phyloP scores from a whole-genome alignment of 2,888 invertebrate genomes.

The Dryocosmus kuriphilus region DNA sequence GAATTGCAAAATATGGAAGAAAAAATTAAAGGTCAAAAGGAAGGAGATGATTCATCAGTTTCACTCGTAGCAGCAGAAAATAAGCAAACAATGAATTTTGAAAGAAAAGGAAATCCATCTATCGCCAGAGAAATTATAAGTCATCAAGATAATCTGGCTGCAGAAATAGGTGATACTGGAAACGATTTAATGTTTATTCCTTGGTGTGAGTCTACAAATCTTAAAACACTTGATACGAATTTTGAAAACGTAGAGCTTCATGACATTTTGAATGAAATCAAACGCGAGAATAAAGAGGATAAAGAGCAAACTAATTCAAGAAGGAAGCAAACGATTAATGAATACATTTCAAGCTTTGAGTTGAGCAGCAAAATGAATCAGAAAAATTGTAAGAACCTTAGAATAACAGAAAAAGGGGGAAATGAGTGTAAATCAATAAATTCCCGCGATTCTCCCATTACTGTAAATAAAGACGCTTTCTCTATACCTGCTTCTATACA shows the following conservation, averaged over 20 bases:
- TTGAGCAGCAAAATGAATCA: not conserved
- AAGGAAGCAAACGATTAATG: slow-evolving; percentile 45
- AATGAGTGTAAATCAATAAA: not conserved
- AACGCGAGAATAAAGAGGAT: slow-evolving; percentile 52
- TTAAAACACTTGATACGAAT: slow-evolving; percentile 50
- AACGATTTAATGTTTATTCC: slow-evolving; percentile 64
- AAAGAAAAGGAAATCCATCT: not conserved
- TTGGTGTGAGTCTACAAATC: slow-evolving; percentile 66
- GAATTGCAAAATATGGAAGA: slow-evolving; percentile 43
- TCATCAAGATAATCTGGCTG: not conserved
- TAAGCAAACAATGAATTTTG: not conserved
- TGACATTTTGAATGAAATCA: slow-evolving; percentile 62
- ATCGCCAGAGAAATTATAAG: slow-evolving; percentile 5
- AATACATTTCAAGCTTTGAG: not conserved
- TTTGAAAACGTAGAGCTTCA: slow-evolving; percentile 43
- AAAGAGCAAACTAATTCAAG: slow-evolving; percentile 41
- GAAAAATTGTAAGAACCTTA: not conserved
- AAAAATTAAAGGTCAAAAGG: slow-evolving; percentile 4
- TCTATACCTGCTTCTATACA: not conserved
- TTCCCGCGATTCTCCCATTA: not conserved
- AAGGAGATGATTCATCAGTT: slow-evolving; percentile 41
- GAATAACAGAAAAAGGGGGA: not conserved
- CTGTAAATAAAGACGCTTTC: not conserved
- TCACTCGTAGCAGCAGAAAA: slow-evolving; percentile 25
- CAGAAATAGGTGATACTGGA: slow-evolving; percentile 50